A percentile compares a stretch with the other conserved stretches of the same genome.
Conservation (phyloP, 2,797 vertebrate species). For the Pangasius mekongensis region DNA sequence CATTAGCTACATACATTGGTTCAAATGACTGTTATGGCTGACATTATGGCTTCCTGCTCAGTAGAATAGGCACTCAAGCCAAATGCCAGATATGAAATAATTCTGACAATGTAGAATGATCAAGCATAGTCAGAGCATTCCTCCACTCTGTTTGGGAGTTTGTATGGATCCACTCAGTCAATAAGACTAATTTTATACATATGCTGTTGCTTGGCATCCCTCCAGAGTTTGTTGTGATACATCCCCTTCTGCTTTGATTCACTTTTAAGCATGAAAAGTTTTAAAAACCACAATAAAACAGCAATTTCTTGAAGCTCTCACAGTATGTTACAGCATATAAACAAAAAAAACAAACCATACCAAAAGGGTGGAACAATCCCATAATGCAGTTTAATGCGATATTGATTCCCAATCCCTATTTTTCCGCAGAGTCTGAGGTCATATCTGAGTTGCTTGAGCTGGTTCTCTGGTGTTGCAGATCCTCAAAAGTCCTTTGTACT, state of each 20-base stretch:
- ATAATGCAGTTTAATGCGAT: not conserved
- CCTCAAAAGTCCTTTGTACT: too few relatives aligned
- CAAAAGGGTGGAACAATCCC: not conserved
- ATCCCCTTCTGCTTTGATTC: not conserved
- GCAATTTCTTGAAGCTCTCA: not conserved
- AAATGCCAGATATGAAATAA: not conserved
- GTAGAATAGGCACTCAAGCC: not conserved
- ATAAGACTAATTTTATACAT: not conserved
- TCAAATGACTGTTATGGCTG: not conserved
- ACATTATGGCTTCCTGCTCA: not conserved
- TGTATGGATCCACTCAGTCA: not conserved
- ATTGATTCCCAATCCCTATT: not conserved
- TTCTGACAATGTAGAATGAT: not conserved
- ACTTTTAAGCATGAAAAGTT: not conserved
- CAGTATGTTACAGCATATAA: not conserved
- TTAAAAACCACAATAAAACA: not conserved
- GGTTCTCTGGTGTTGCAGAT: not conserved
- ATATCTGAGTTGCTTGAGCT: not conserved
- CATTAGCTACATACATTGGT: not conserved
- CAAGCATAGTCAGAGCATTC: not conserved
- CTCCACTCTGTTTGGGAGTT: not conserved
- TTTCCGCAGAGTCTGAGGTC: not conserved
- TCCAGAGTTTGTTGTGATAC: not conserved
- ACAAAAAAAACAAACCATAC: not conserved
- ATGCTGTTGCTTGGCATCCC: not conserved